Percentiles rank a stretch among this genome's conserved stretches.
These are phyloP conservation scores for Trileptium ribeirensis DNA, from an alignment of 2,888 invertebrate genomes.

Conservation along the genomic window DNA sequence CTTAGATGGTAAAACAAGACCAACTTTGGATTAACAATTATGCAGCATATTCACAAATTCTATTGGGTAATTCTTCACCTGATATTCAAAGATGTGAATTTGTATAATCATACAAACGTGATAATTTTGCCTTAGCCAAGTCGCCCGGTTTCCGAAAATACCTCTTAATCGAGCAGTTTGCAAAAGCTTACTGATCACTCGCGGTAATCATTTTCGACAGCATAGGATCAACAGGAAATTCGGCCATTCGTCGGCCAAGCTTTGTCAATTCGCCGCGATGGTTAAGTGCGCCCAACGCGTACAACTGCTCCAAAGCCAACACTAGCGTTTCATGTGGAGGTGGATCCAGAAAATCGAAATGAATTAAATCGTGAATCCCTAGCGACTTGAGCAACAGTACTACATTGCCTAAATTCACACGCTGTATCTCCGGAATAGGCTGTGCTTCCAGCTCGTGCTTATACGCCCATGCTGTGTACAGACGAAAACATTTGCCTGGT, in stretches of 20 bases:
- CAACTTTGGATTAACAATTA: no score
- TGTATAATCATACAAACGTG: no score
- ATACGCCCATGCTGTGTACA: slow-evolving; percentile 97
- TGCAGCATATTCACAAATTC: no score
- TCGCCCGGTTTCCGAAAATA: no score
- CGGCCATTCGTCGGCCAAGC: slow-evolving; percentile 93
- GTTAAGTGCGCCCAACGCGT: slow-evolving; percentile 92
- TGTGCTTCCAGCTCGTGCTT: slow-evolving; percentile 96
- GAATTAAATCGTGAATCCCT: slow-evolving; percentile 91
- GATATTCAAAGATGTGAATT: no score
- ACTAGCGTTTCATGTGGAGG: slow-evolving; percentile 87
- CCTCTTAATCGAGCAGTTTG: no score
- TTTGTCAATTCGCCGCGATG: slow-evolving; percentile 95
- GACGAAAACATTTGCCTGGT: slow-evolving; percentile 92
- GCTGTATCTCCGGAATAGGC: slow-evolving; percentile 92
- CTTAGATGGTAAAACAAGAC: no score
- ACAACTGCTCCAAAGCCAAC: slow-evolving; percentile 88
- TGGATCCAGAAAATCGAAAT: slow-evolving; percentile 96
- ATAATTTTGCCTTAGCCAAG: no score
- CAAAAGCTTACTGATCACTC: not conserved
- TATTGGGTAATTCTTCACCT: no score
- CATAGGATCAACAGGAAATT: slow-evolving; percentile 97
- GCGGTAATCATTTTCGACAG: slow-evolving; percentile 96
- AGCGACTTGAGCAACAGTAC: slow-evolving; percentile 90
- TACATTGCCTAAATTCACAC: slow-evolving; percentile 94